These are phyloP conservation scores for Dinocampus coccinellae DNA, from an alignment of 2,888 invertebrate species.

Conservation along the genomic window DNA sequence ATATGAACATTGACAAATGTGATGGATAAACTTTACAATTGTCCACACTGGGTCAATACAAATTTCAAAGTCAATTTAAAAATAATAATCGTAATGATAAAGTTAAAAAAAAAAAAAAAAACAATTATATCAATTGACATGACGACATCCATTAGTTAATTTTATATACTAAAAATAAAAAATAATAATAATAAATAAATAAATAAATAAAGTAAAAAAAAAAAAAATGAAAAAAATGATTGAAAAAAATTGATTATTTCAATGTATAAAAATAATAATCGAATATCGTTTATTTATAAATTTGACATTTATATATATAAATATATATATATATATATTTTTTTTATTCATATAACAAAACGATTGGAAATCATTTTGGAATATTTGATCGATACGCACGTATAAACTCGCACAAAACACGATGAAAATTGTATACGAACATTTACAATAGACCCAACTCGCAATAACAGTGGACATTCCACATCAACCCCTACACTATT, in stretches of 20 bases:
- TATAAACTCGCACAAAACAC: neutral
- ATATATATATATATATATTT: neutral
- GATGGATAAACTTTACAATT: slow-evolving; percentile 53
- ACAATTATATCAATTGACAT: neutral
- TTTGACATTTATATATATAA: neutral
- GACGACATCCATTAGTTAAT: neutral
- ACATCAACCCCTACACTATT: neutral
- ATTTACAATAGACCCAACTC: neutral
- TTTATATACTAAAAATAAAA: no score
- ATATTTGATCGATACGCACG: neutral
- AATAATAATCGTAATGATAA: neutral
- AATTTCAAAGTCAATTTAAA: neutral
- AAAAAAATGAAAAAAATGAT: no score
- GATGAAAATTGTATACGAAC: neutral
- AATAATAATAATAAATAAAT: neutral
- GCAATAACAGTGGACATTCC: neutral
- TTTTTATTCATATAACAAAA: neutral
- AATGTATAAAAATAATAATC: no score
- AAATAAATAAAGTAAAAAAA: no score
- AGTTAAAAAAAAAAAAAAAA: no score
- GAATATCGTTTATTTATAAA: neutral
- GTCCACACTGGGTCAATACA: slow-evolving; percentile 28
- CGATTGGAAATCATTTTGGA: neutral
- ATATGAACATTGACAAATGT: slow-evolving; percentile 61
- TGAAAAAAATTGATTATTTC: no score